Base-by-base conservation (phyloP, 2,113 vertebrate genomes). In the Anser brachyrhynchus region DNA sequence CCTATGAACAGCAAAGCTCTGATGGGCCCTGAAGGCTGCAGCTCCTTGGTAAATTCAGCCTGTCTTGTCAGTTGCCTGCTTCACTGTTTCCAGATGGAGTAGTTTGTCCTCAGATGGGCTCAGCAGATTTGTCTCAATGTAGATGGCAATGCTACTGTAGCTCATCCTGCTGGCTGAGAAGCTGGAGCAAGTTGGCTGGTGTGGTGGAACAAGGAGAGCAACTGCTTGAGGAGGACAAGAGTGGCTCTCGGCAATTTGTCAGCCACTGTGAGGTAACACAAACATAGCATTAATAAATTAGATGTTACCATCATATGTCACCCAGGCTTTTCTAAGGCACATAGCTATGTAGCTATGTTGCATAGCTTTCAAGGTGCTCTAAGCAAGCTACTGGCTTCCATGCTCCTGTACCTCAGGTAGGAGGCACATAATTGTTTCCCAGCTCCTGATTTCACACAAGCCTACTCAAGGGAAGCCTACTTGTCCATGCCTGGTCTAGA, bases 41-140 rank as follows among this genome's bases (percentile, higher is more conserved):
- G 39, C 16, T 20, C 11, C 5, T 80, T 35, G 19, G 29, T 35
- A 71, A 49, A 73, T 6, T 22, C 65, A 64, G 71, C 81, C 25
- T 49, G 98, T 98, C 96, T 98, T 98, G 9, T 97, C 96, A 44
- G 96, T 94, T 57, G 97, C 62, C 90, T 98, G 97, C 46, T 71
- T 97, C 89, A 96, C 97, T 69, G 95, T 96, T n/a, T 98, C 97
- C 31, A 98, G 90, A 0, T 95, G 84, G 10, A 98, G 92, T 10
- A 11, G 28, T 57, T 84, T 97, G 49, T 97, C 97, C 1, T 76
- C 59, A 16, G 90, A 82, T 37, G 91, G 94, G 69, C 97, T 96
- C 93, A 99, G 97, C 94, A 98, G 96, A 21, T 98, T 99, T 91
- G 98, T 98, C 3, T 96, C 98, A 10, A 98, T 97, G 85, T 98